Evolutionary conservation across 2,888 invertebrate species (phyloP).

Genomic region (Drosophila putrida): DNA sequence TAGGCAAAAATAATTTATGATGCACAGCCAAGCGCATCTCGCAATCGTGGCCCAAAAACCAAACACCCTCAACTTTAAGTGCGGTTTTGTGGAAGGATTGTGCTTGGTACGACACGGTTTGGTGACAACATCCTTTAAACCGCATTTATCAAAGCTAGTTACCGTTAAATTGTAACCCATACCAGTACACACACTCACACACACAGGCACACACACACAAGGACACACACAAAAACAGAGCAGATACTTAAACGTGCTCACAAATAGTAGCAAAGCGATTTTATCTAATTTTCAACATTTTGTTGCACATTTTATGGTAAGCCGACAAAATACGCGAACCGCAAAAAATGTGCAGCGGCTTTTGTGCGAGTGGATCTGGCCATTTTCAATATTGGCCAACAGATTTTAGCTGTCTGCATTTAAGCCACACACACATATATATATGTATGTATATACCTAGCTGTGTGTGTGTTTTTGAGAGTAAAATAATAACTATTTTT

Average conservation of each 20-base stretch:
- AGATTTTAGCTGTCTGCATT: slow-evolving; percentile 48
- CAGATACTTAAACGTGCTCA: slow-evolving; percentile 14
- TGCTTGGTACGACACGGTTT: not conserved
- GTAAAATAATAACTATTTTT: slow-evolving; percentile 37
- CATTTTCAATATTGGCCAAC: slow-evolving; percentile 43
- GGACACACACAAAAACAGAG: not conserved
- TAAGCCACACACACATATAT: slow-evolving; percentile 26
- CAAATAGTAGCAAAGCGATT: slow-evolving; percentile 45
- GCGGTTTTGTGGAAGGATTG: slow-evolving; percentile 23
- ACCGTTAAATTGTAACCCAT: slow-evolving; percentile 68
- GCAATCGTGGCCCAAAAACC: slow-evolving; percentile 15
- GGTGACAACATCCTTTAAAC: slow-evolving; percentile 29
- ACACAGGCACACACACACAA: slow-evolving; percentile 6
- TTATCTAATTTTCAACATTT: slow-evolving; percentile 58
- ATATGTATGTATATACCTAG: not conserved
- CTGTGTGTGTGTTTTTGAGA: slow-evolving; percentile 16
- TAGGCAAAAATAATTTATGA: slow-evolving; percentile 71
- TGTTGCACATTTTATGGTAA: slow-evolving; percentile 45
- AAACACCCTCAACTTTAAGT: slow-evolving; percentile 28
- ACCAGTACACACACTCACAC: slow-evolving; percentile 10
- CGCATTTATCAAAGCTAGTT: slow-evolving; percentile 68
- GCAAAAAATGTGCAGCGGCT: slow-evolving; percentile 47
- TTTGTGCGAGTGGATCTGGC: slow-evolving; percentile 14
- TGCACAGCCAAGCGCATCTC: slow-evolving; percentile 53
- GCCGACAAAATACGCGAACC: slow-evolving; percentile 44